phyloP scores from a whole-genome alignment of 2,797 vertebrate genomes.

The Prunella strophiata region DNA sequence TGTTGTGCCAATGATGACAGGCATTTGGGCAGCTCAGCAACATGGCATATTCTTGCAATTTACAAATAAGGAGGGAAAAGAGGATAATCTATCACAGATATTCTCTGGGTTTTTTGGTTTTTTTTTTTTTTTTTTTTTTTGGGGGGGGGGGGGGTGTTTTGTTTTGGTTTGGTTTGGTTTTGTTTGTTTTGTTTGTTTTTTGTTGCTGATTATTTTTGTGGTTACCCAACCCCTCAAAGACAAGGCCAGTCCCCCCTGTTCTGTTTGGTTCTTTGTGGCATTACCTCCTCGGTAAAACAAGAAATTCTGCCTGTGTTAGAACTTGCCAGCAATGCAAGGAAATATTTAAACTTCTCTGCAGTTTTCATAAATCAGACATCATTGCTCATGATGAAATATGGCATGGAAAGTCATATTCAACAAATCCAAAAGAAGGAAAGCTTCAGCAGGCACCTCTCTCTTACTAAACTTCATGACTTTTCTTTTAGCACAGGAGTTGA shows the following conservation, averaged over 20 bases:
- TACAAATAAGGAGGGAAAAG: not conserved
- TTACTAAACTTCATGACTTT: not conserved
- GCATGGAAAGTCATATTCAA: not conserved
- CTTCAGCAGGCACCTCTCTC: not conserved
- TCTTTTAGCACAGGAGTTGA: not conserved
- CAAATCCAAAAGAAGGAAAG: not conserved
- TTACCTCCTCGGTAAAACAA: not conserved
- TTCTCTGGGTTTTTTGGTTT: not conserved
- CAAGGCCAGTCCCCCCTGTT: not conserved
- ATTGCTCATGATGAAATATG: not conserved
- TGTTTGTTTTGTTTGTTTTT: not conserved
- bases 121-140: not conserved
- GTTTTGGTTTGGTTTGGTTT: not conserved
- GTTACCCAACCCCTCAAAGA: rapidly evolving
- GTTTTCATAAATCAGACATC: not conserved
- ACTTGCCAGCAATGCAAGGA: not conserved
- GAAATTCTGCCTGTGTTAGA: not conserved
- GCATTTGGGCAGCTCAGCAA: not conserved
- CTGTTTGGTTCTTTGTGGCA: not conserved
- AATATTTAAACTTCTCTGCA: not conserved
- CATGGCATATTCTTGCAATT: not conserved
- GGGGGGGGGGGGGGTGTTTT: not conserved
- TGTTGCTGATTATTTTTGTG: not conserved
- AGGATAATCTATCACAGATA: not conserved
- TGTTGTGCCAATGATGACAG: not conserved